Conservation (phyloP, 2,113 vertebrate genomes). For the Sphaerodactylus townsendi region DNA sequence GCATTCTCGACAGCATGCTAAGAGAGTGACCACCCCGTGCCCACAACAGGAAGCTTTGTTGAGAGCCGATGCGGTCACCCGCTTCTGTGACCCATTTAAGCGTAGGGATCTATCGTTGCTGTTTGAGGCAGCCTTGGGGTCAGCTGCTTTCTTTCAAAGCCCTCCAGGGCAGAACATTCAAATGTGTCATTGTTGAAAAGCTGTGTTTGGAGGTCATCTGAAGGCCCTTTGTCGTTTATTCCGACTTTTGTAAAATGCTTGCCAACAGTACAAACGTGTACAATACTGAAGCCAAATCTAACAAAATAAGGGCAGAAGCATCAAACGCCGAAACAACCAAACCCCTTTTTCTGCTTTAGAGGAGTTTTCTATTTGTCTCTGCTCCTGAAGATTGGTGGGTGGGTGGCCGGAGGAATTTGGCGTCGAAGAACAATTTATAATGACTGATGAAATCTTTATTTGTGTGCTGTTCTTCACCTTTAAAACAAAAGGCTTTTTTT, state of each 20-base stretch:
- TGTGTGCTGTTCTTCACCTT: too few relatives aligned
- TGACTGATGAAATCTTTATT: too few relatives aligned
- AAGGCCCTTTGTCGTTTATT: slow-evolving; percentile 10
- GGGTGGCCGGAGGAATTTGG: too few relatives aligned
- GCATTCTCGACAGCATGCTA: neutral
- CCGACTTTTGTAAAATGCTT: neutral
- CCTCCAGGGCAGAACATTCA: neutral
- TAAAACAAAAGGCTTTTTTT: too few relatives aligned
- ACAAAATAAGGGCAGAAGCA: neutral
- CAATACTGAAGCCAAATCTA: neutral
- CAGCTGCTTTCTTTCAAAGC: neutral
- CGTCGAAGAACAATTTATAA: too few relatives aligned
- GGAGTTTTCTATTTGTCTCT: too few relatives aligned
- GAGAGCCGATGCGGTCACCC: slow-evolving; percentile 27
- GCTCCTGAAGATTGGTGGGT: too few relatives aligned
- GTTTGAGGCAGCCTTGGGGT: slow-evolving; percentile 8
- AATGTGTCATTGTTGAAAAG: neutral
- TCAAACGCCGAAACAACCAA: neutral
- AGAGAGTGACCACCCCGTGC: slow-evolving; percentile 36
- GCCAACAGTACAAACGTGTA: neutral
- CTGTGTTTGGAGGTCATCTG: neutral
- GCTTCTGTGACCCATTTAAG: slow-evolving; percentile 64
- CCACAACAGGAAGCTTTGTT: slow-evolving; percentile 63
- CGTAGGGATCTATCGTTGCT: slow-evolving; percentile 17
- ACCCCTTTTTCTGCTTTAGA: neutral